Evolutionary conservation across 2,797 vertebrate genomes (phyloP), one percentile per base, ranked within the genome.

Genomic region (Oryzias sinensis): DNA sequence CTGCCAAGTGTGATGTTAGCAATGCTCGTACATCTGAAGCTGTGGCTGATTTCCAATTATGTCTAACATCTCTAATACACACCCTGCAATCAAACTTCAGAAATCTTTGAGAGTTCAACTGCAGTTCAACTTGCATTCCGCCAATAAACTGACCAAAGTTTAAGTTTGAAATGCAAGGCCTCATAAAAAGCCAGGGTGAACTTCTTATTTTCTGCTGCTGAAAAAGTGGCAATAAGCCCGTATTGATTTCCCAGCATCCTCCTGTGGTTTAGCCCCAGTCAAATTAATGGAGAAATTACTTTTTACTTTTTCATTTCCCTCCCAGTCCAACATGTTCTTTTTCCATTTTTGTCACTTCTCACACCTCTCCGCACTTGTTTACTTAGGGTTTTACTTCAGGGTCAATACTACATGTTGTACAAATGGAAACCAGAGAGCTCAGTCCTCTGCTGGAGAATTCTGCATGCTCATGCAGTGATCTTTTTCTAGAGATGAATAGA

Each of bases 191-290:
- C 53, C 43, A 40, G 20, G 42, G 59, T 55, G 51, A 41, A 44
- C 72, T 78, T 74, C 54, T 18, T 76, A 68, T 81, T 81, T 87
- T 84, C 74, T 81, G 77, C 68, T 70, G 33, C 68, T 81, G 74
- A 80, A 70, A 84, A 79, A 83, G 81, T 78, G 80, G 82, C 81
- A 87, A 87, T 89, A 81, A 83, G 66, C 49, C 56, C 17, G 65
- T 72, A 89, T 88, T 74, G 88, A 89, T 89, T 86, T 86, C 80
- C 75, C 56, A 76, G 58, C 68, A 74, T 83, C 65, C 84, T 74
- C 79, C 68, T 62, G 84, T 81, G 81, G 64, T 74, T 82, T 74
- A 70, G 67, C 52, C n/a, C 64, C 53, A 68, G 72, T 64, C 67
- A 86, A 87, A 87, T 86, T 81, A 88, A 85, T 81, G 70, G 68